Base-by-base conservation (phyloP, 2,113 vertebrate species). In the Rattus rattus region DNA sequence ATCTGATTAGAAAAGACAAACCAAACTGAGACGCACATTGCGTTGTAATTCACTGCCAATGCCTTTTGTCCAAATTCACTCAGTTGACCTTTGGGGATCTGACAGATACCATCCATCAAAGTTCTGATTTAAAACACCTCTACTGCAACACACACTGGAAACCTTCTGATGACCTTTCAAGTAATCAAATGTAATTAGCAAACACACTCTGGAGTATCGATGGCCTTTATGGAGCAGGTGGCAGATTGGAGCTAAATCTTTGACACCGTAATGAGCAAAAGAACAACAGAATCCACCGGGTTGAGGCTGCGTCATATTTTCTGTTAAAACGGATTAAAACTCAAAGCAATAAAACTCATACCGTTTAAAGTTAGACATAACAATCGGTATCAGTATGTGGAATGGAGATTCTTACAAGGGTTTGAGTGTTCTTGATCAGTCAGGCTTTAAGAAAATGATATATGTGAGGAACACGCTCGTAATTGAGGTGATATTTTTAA, bases 181-280 rank as follows among this genome's bases (percentile, higher is more conserved):
- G 86, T 87, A 76, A 93, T 96, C 90, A 97, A 97, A 97, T 91
- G 87, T 69, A 97, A 98, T 97, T 96, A 98, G 94, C 59, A 97
- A 94, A 96, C 36, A 86, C 12, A 93, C 88, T 92, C 94, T 92
- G 39, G 94, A 97, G 95, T 93, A 97, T 95, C 1, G 17, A 81
- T 94, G 94, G 97, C 94, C 97, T 98, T 95, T 94, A 88, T 59
- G 94, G 90, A 97, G 75, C 94, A 98, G 88, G 90, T 87, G 85
- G 94, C 63, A 89, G 89, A 94, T 94, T 67, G 91, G 59, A 97
- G 92, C 95, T 97, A 83, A 96, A 96, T 92, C 79, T 75, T 2
- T 88, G 73, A 94, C 83, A 89, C 70, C 63, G 63, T 89, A 92
- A 93, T n/a, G 49, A 97, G 93, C 54, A 88, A 94, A 96, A 96